Evolutionary conservation across 2,888 invertebrate species (phyloP), one percentile per base, ranked within the genome.

Genomic region (Taenaris catops): DNA sequence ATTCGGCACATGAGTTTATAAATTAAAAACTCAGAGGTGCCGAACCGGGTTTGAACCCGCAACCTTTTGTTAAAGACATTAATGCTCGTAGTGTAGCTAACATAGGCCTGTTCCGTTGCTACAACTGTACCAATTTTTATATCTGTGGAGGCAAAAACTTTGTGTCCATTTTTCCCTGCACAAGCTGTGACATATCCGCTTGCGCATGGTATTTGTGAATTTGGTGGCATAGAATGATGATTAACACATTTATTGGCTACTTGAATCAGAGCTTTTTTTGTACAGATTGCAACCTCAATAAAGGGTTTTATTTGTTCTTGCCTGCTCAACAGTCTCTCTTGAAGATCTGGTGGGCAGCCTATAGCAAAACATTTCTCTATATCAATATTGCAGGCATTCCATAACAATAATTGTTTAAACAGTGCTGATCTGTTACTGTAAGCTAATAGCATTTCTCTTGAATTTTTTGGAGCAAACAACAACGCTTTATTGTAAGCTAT

Each of bases 401-500:
- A 53, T 4, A 32, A 36, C 4, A 43, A 19, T 2, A 42, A 6
- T 8, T 41, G 44, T 1, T 28, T 34, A 1, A 60, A 37, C 6
- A 59, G 16, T 0, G 49, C 55, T 16, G 64, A 63, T 46, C 62
- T 50, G 17, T 58, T 56, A 29, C 55, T 53, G 23, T 51, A 55
- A 1, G 54, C 63, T 4, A 57, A 26, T 33, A 40, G 42, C 42
- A 61, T 38, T 4, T 46, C 43, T 9, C 17, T 34, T 0, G 62
- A 55, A 20, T 48, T 23, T 2, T 44, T 42, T 2, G 63, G 62
- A 2, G 64, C 63, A 27, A 17, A 46, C 12, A 49, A 18, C 1
- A 62, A 28, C 0, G 63, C 60, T 34, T 40, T 41, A 21, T 63
- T 62, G 27, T 61, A 63, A 4, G 7, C 17, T 3, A 36, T 5